Evolutionary conservation across 2,113 vertebrate species (phyloP), one percentile per base, ranked within the genome.

Genomic region (Actinemys pallida): DNA sequence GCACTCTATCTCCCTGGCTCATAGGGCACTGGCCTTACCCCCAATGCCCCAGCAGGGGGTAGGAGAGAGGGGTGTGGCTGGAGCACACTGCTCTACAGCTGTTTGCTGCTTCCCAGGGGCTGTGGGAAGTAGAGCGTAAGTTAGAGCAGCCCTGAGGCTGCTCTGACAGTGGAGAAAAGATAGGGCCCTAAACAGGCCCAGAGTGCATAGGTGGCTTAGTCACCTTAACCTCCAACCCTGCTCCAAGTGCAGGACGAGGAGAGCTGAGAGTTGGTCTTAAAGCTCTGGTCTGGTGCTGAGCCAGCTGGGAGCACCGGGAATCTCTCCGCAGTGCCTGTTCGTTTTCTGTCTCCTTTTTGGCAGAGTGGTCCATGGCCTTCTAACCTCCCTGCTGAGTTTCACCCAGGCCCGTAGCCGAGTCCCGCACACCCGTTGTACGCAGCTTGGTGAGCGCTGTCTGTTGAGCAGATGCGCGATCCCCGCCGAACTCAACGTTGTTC

Each of bases 391-490:
- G 10, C 65, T 27, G 75, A 76, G 42, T 24, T 76, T 47, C 83
- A 35, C 49, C 25, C 20, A 16, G 81, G 39, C 49, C 53, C 49
- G 9, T 39, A 78, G 53, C 27, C 49, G 65, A 72, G 49, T 25
- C n/a, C 29, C 12, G 79, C 7, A 4, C 20, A 1, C 81, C 83
- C 82, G 25, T n/a, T 12, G 39, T 80, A 39, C n/a, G 5, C 39
- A 13, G 42, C 75, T 45, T 27, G 54, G 69, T 8, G 54, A n/a
- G 27, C 62, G 12, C 76, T 56, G 10, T 47, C 45, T 49, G n/a
- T 56, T 59, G 62, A 93, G 83, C 93, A 94, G 91, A 89, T 89
- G 69, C 54, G 79, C 50, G 85, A 78, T 95, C 87, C 50, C 72
- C 6, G 81, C 29, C 65, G 87, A 89, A 96, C 54, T 31, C 54